Evolutionary conservation across 2,113 vertebrate species (phyloP).

Genomic region (Pseudonaja textilis): DNA sequence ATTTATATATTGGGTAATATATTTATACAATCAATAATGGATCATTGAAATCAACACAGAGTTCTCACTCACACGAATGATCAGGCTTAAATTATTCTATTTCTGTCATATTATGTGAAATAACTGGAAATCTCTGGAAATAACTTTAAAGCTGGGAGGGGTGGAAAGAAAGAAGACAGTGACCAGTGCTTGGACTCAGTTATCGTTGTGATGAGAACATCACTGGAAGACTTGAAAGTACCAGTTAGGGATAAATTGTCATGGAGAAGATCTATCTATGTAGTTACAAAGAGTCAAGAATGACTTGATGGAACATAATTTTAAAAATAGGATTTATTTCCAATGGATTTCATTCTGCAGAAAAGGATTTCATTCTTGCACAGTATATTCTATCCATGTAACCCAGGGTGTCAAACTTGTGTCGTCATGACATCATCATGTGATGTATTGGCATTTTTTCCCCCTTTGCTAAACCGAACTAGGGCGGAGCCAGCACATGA

Average conservation of each 20-base stretch:
- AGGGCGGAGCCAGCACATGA: too few species aligned
- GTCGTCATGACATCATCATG: too few species aligned
- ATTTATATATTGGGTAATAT: not conserved
- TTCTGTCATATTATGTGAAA: not conserved
- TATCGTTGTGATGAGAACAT: not conserved
- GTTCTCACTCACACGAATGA: not conserved
- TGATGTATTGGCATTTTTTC: too few species aligned
- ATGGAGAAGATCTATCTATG: not conserved
- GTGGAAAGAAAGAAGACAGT: not conserved
- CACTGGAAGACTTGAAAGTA: not conserved
- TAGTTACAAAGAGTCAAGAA: not conserved
- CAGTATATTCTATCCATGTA: not conserved
- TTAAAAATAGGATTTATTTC: not conserved
- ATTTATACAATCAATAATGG: not conserved
- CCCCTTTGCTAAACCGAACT: too few species aligned
- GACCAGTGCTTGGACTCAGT: not conserved
- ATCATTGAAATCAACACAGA: not conserved
- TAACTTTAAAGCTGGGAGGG: not conserved
- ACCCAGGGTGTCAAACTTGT: not conserved
- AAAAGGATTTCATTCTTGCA: not conserved
- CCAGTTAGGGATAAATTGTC: not conserved
- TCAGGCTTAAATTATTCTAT: not conserved
- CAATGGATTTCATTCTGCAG: not conserved
- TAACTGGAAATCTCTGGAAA: not conserved
- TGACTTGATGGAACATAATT: not conserved